Evolutionary conservation across 2,113 vertebrate genomes (phyloP).

Genomic region (Collichthys lucidus): DNA sequence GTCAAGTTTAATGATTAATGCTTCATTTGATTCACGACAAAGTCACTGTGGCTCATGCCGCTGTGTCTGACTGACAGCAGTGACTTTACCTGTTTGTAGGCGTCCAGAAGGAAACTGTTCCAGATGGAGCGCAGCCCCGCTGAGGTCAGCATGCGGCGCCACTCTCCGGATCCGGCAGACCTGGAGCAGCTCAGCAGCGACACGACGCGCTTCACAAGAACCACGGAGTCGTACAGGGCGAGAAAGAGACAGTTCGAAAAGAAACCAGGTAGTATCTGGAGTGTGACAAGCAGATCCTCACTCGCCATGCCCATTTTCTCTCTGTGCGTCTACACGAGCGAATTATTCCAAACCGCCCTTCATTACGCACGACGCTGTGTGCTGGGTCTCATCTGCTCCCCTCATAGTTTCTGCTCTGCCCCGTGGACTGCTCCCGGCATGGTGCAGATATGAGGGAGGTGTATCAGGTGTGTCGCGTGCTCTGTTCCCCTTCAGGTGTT

Average conservation of each 20-base stretch:
- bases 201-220: slow-evolving; percentile 93
- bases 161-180: slow-evolving; percentile 87
- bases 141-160: slow-evolving; percentile 95
- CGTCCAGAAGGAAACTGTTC: slow-evolving; percentile 97
- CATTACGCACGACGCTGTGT: slow-evolving; percentile 39
- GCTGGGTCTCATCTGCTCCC: slow-evolving; percentile 21
- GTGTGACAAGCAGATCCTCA: slow-evolving; percentile 93
- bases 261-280: slow-evolving; percentile 97
- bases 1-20: neutral
- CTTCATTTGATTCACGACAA: no score
- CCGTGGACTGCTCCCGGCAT: slow-evolving; percentile 7
- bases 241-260: slow-evolving; percentile 99
- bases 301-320: slow-evolving; percentile 90
- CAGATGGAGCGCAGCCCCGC: slow-evolving; percentile 95
- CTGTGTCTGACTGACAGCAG: neutral
- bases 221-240: slow-evolving; percentile 95
- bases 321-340: neutral
- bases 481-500: neutral
- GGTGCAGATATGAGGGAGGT: neutral
- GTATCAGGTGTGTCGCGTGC: neutral
- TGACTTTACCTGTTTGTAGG: slow-evolving; percentile 91
- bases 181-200: slow-evolving; percentile 88
- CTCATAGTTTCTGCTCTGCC: slow-evolving; percentile 24
- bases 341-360: slow-evolving; percentile 35
- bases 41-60: no score